Base-by-base conservation (phyloP, 2,113 vertebrate species). In the Cyanoderma ruficeps region DNA sequence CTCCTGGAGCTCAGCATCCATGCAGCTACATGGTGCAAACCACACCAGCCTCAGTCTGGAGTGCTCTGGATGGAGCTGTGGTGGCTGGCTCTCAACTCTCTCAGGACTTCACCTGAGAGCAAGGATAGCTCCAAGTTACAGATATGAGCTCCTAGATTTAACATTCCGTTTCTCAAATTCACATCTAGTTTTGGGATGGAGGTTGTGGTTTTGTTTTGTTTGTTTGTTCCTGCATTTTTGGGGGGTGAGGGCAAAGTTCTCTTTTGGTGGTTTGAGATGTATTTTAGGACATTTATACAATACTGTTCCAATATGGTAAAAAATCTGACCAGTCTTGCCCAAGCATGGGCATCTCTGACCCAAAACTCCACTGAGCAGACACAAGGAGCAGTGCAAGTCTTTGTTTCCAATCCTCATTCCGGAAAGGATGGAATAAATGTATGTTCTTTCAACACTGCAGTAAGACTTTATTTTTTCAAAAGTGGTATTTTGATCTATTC, bases 241-340 rank as follows among this genome's bases (percentile, higher is more conserved):
- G 4, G 4, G 0, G 6, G 10, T 1, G 2, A 2, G 4, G 3
- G 4, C 0, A 13, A 28, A 17, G 2, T 12, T 64, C 9, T 12
- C 9, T 63, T 23, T 67, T 82, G 18, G 3, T 63, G 35, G 4
- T 4, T 31, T 46, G 14, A 88, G 19, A 15, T 44, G 4, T 25
- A 39, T 78, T 68, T 84, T 86, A 47, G 3, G 15, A 27, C 12
- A 33, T 83, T 83, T 78, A n/a, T 56, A 10, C 5, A 83, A 83
- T 74, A 19, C 9, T 67, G 4, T 27, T 90, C 60, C 15, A 67
- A 35, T 22, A 30, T 15, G 19, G n/a, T 27, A 6, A 41, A 91
- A 80, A 71, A 28, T 72, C 21, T 33, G 27, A 15, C 8, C n/a
- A 37, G 2, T 53, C 56, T 77, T 64, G 23, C n/a, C 50, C 25